Percentiles rank a stretch among this genome's conserved stretches.
phyloP scores from a whole-genome alignment of 2,888 invertebrate genomes.

The Cyclophora punctaria region DNA sequence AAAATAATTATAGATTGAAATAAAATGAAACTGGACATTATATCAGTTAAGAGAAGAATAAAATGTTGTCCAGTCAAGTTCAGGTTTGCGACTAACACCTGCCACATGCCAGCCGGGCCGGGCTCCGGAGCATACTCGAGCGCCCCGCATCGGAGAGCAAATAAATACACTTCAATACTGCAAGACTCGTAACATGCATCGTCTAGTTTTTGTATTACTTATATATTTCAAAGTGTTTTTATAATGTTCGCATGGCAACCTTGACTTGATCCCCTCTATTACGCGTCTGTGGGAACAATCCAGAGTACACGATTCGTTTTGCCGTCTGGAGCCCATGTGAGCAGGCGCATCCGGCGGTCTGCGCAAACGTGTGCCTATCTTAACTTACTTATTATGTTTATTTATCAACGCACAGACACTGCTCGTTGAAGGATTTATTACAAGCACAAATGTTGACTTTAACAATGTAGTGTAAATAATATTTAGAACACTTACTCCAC shows the following conservation, averaged over 20 bases:
- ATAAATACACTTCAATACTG: conserved; percentile 48
- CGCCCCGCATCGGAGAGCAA: conserved; percentile 40
- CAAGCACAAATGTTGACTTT: background rate
- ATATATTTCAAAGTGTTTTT: conserved; percentile 52
- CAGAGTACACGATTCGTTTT: conserved; percentile 53
- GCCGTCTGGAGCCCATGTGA: conserved; percentile 70
- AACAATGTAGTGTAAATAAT: too few relatives aligned
- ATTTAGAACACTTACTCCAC: too few relatives aligned
- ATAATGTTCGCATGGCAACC: conserved; percentile 61
- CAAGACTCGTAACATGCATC: conserved; percentile 37
- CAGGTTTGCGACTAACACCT: conserved; percentile 51
- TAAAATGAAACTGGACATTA: conserved; percentile 30
- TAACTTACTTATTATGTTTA: conserved; percentile 26
- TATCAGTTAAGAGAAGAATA: conserved; percentile 33
- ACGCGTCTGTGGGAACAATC: conserved; percentile 64
- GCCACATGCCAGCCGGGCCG: conserved; percentile 40
- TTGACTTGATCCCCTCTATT: conserved; percentile 58
- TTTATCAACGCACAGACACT: conserved; percentile 40
- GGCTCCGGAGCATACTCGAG: conserved; percentile 8
- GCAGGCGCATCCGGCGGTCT: conserved; percentile 59
- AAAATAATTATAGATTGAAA: conserved; percentile 11
- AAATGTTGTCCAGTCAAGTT: conserved; percentile 59
- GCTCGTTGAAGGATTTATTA: conserved; percentile 32
- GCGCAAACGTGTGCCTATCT: conserved; percentile 32
- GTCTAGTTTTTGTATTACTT: conserved; percentile 50